These are phyloP conservation scores for Nemoura dubitans DNA, from an alignment of 2,888 invertebrate genomes.

Conservation along the genomic window DNA sequence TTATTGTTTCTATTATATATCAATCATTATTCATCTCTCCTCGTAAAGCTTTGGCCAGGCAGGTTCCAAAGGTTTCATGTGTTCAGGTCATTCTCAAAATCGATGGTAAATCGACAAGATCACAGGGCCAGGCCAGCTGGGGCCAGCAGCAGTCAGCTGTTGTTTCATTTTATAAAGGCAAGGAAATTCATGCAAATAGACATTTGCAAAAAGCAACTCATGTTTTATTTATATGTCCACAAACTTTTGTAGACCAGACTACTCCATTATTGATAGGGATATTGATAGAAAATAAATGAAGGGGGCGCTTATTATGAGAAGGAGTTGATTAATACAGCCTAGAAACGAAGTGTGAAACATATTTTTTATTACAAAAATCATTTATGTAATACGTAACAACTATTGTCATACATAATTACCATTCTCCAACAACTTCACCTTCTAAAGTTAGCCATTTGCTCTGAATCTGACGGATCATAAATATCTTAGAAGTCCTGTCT, in stretches of 20 bases:
- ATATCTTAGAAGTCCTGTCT: too few species aligned
- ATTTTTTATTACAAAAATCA: not conserved
- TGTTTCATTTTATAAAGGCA: not conserved
- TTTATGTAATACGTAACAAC: not conserved
- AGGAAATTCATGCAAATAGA: not conserved
- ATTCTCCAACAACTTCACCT: too few species aligned
- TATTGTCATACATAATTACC: too few species aligned
- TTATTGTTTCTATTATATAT: not conserved
- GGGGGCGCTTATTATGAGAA: not conserved
- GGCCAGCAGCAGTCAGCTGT: not conserved
- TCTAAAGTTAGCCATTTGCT: too few species aligned
- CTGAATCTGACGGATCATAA: too few species aligned
- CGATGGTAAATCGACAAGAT: not conserved
- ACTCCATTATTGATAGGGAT: not conserved
- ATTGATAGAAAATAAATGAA: not conserved
- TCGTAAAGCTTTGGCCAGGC: not conserved
- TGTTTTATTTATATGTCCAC: not conserved
- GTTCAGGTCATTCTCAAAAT: not conserved
- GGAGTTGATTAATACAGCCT: not conserved
- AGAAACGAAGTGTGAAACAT: not conserved
- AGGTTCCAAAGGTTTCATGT: not conserved
- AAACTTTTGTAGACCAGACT: not conserved
- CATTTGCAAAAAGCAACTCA: not conserved
- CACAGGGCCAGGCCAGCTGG: not conserved
- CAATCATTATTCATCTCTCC: not conserved